Evolutionary conservation across 2,888 invertebrate species (phyloP).

Genomic region (Elysia crispata): DNA sequence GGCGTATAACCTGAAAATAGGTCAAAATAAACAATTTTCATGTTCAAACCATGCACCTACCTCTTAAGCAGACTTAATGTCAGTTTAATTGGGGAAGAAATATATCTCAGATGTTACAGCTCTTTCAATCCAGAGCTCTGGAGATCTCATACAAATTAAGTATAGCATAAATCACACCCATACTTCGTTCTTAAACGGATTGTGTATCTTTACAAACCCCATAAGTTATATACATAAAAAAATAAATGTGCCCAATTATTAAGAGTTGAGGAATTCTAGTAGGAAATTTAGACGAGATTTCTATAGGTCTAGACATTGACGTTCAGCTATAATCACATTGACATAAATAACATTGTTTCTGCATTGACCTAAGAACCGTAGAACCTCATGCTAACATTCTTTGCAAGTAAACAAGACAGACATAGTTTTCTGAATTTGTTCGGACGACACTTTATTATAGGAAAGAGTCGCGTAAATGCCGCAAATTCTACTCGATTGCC

Average conservation of each 20-base stretch:
- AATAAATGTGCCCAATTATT: background rate
- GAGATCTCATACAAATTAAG: too few relatives aligned
- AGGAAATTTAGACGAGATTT: too few relatives aligned
- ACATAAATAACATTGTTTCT: too few relatives aligned
- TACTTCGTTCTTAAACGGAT: background rate
- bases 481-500: conserved; percentile 10
- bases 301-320: too few relatives aligned
- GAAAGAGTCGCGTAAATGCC: conserved; percentile 31
- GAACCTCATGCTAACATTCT: too few relatives aligned
- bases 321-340: too few relatives aligned
- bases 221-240: background rate
- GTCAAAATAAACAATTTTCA: too few relatives aligned
- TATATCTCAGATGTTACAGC: background rate
- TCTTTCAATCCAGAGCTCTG: too few relatives aligned
- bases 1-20: too few relatives aligned
- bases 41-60: too few relatives aligned
- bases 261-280: too few relatives aligned
- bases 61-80: conserved; percentile 35
- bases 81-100: conserved; percentile 21
- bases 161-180: background rate
- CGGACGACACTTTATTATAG: conserved; percentile 10
- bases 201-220: background rate
- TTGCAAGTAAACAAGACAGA: background rate
- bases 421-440: conserved; percentile 25
- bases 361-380: too few relatives aligned